Base-by-base conservation (phyloP, 2,888 invertebrate genomes). In the Oxytorus armatus region DNA sequence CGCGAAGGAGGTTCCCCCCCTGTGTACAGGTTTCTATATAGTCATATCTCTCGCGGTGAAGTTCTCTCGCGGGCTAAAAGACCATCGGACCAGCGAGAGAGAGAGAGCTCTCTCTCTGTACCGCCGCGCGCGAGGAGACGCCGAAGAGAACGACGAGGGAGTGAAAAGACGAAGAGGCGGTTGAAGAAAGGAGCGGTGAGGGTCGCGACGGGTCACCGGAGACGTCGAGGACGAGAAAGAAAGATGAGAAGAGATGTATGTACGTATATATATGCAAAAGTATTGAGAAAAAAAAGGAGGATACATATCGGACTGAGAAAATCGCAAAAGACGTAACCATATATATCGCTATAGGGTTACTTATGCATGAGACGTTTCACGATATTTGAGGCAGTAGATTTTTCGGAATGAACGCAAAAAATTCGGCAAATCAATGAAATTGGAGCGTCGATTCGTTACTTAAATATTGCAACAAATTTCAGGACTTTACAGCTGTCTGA, bases 141-240 rank as follows among this genome's bases (percentile, higher is more conserved):
- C n/a, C 29, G 47, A 47, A 18, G 33, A n/a, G 59, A 33, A 47
- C 39, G 33, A 73, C 14, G 65, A 39, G 29, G 47, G 21, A 65
- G 33, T 10, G n/a, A 53, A 23, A 23, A 49, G 44, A 51, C 11
- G 66, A 39, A 29, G 65, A 75, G 23, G 42, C 39, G 42, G 69
- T 25, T 36, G 51, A 51, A 42, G 51, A 51, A 42, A 65, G 57
- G 42, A 57, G 66, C 61, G 21, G 49, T 5, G 79, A 68, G 77
- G 76, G 69, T 72, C 83, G 85, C 82, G 75, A 83, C 77, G 79
- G 76, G 80, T 80, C 79, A 80, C 74, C 61, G 55, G 70, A 82
- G 77, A 73, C 65, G 77, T 77, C 82, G 82, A 81, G 79, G 74
- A 70, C 77, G 77, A 74, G 72, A 65, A 55, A 57, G 61, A 77